A percentile compares a stretch with the other conserved stretches of the same genome.
Evolutionary conservation across 2,888 invertebrate genomes (phyloP).

Genomic region (Lycophotia porphyrea): DNA sequence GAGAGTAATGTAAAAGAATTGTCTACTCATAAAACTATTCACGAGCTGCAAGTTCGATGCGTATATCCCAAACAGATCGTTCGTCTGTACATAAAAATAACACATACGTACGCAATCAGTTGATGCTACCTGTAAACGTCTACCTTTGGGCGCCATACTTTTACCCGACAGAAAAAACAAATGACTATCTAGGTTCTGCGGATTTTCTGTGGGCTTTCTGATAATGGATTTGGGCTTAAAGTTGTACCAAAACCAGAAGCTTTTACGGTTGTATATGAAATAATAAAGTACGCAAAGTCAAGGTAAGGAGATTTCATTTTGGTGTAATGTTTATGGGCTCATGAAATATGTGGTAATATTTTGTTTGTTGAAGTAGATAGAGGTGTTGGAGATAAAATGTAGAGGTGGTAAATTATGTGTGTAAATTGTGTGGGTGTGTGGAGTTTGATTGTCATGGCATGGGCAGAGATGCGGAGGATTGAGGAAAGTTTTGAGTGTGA

Average conservation of each 20-base stretch:
- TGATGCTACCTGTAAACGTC: constrained; percentile 65
- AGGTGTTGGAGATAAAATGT: constrained; percentile 15
- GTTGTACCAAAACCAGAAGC: constrained; percentile 43
- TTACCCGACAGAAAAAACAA: constrained; percentile 50
- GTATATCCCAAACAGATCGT: not conserved
- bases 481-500: not conserved
- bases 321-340: constrained; percentile 26
- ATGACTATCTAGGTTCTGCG: constrained; percentile 49
- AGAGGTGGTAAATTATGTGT: not conserved
- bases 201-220: constrained; percentile 28
- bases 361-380: constrained; percentile 40
- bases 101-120: constrained; percentile 59
- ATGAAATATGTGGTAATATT: constrained; percentile 47
- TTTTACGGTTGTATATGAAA: constrained; percentile 44
- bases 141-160: constrained; percentile 47
- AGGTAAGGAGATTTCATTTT: constrained; percentile 45
- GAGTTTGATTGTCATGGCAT: not conserved
- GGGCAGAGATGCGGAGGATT: not conserved
- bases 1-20: not conserved
- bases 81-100: constrained; percentile 74
- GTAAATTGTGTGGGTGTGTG: too few relatives aligned
- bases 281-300: constrained; percentile 43
- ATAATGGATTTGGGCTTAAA: constrained; percentile 54
- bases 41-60: not conserved
- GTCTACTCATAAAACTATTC: not conserved